Evolutionary conservation across 2,113 vertebrate species (phyloP).

Genomic region (Pagrus major): DNA sequence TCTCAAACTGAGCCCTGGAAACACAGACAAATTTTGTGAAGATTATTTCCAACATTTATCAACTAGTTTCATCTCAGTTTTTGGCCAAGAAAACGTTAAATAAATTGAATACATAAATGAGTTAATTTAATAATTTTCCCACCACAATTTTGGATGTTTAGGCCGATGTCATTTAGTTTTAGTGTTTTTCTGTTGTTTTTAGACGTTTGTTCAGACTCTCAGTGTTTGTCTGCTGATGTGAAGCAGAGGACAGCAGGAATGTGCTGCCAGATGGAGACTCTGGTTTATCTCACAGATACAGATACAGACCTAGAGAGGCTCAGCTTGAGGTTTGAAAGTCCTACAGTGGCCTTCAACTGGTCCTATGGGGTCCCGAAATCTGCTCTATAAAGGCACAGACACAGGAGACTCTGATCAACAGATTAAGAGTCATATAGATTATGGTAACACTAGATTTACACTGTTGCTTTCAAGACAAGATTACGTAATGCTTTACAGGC

Average conservation of each 20-base stretch:
- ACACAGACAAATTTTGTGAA: neutral
- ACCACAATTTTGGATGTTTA: neutral
- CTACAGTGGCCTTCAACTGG: neutral
- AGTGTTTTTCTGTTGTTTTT: conserved; percentile 57
- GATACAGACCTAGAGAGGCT: neutral
- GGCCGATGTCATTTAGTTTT: neutral
- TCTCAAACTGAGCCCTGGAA: too few species aligned
- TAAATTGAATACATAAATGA: neutral
- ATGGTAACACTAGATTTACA: neutral
- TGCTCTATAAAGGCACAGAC: neutral
- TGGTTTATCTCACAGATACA: conserved; percentile 68
- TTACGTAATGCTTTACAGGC: neutral
- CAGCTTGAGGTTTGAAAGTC: conserved; percentile 14
- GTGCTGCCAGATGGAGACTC: conserved; percentile 63
- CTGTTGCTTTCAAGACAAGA: neutral
- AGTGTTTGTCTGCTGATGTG: conserved; percentile 67
- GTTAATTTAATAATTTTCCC: neutral
- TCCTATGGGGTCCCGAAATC: neutral
- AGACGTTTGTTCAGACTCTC: conserved; percentile 61
- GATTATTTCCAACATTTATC: neutral
- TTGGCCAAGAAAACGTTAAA: too few species aligned
- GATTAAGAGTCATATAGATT: neutral
- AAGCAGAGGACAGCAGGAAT: conserved; percentile 67
- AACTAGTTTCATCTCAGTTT: too few species aligned
- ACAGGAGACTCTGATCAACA: too few species aligned